phyloP scores from a whole-genome alignment of 2,797 vertebrate species.

The Sarcophilus harrisii region DNA sequence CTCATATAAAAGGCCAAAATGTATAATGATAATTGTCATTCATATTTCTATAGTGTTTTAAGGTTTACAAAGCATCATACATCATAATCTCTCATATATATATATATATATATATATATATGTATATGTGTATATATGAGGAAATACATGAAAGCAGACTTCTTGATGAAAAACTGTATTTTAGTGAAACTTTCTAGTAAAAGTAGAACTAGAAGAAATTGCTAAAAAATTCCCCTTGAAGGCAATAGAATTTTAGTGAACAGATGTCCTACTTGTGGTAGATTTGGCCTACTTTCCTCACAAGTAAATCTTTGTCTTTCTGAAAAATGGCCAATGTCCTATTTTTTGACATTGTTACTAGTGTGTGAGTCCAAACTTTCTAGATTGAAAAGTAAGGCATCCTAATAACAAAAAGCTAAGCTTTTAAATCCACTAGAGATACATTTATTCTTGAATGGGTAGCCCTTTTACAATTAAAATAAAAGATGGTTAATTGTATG shows the following conservation, averaged over 20 bases:
- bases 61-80: not conserved
- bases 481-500: not conserved
- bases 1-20: slow-evolving; percentile 43
- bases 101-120: too few relatives aligned
- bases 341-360: slow-evolving; percentile 50
- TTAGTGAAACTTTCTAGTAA: slow-evolving; percentile 38
- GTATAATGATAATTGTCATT: not conserved
- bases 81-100: too few relatives aligned
- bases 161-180: slow-evolving; percentile 4
- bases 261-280: slow-evolving; percentile 56
- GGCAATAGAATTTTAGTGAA: slow-evolving; percentile 44
- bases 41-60: not conserved
- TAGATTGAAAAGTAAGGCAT: slow-evolving; percentile 51
- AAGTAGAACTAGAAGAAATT: slow-evolving; percentile 54
- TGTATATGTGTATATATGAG: too few relatives aligned
- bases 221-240: slow-evolving; percentile 45
- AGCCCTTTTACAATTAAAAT: not conserved
- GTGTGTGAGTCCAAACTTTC: slow-evolving; percentile 21
- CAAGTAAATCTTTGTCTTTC: slow-evolving; percentile 55
- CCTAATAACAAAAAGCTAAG: slow-evolving; percentile 24
- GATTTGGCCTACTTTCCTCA: slow-evolving; percentile 56
- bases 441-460: not conserved
- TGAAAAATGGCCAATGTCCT: slow-evolving; percentile 45
- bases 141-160: slow-evolving; percentile 25
- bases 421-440: not conserved